phyloP scores from a whole-genome alignment of 2,113 vertebrate genomes.

The Heliornis fulica region DNA sequence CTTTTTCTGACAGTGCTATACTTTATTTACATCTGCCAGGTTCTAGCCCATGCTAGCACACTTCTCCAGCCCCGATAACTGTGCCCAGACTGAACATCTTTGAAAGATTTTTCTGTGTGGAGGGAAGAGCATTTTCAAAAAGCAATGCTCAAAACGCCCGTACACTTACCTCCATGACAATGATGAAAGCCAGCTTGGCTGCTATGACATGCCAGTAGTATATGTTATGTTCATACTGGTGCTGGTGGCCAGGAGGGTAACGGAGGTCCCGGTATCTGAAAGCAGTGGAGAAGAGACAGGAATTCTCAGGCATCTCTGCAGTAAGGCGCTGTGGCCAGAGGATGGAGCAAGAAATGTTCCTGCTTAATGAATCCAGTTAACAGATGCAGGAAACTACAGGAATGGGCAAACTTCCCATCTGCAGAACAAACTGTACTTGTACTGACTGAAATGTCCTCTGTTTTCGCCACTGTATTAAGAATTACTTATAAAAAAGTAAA shows the following conservation, averaged over 20 bases:
- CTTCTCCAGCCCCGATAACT: background rate
- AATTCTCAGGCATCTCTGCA: background rate
- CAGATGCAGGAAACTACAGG: background rate
- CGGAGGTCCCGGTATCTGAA: conserved; percentile 91
- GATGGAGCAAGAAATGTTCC: conserved; percentile 53
- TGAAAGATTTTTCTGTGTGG: background rate
- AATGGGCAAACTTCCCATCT: background rate
- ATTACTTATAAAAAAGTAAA: background rate
- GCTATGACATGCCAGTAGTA: conserved; percentile 93
- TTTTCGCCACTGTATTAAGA: background rate
- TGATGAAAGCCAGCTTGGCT: conserved; percentile 91
- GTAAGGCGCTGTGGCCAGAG: conserved; percentile 1
- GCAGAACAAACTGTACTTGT: background rate
- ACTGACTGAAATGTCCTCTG: background rate
- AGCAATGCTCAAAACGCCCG: background rate
- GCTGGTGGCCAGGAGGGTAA: conserved; percentile 83
- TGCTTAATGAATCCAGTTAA: background rate
- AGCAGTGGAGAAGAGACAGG: background rate
- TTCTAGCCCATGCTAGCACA: background rate
- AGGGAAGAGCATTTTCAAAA: background rate
- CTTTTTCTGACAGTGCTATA: background rate
- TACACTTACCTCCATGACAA: conserved; percentile 86
- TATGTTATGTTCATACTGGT: conserved; percentile 85
- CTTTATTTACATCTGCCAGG: background rate
- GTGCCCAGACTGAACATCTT: background rate